Evolutionary conservation across 1,140 invertebrate species (phyloP).

Genomic region (roundworm (Caenorhabditis elegans)): DNA sequence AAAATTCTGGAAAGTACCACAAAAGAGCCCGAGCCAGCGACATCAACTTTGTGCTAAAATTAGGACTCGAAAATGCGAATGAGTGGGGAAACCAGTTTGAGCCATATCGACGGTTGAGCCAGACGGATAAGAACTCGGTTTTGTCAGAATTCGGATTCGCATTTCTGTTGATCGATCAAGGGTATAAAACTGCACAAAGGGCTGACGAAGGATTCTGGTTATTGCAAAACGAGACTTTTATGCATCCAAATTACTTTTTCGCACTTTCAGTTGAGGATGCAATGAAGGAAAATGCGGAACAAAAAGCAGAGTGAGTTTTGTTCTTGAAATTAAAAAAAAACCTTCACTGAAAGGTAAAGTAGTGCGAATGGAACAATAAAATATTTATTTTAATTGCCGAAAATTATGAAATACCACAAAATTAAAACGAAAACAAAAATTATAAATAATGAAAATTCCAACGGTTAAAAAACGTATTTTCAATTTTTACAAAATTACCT

Average conservation of each 20-base stretch:
- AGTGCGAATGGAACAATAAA: too few relatives aligned
- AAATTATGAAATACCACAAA: too few relatives aligned
- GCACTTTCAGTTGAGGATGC: conserved; percentile 19
- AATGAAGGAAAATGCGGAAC: neutral
- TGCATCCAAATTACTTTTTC: conserved; percentile 31
- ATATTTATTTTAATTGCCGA: too few relatives aligned
- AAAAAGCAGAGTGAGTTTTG: conserved; percentile 21
- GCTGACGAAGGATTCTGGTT: conserved; percentile 40
- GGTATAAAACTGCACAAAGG: conserved; percentile 21
- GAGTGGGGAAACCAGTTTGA: conserved; percentile 43
- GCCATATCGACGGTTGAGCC: neutral
- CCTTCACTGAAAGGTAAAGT: too few relatives aligned
- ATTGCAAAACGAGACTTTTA: conserved; percentile 39
- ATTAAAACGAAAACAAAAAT: too few relatives aligned
- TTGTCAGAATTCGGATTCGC: conserved; percentile 35
- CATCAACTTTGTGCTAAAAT: conserved; percentile 34
- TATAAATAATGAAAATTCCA: too few relatives aligned
- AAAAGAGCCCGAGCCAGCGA: conserved; percentile 18
- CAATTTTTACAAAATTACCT: too few relatives aligned
- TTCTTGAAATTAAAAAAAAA: too few relatives aligned
- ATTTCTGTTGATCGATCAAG: conserved; percentile 45
- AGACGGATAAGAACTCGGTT: conserved; percentile 19
- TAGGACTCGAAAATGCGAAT: conserved; percentile 30
- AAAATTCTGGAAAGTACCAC: neutral
- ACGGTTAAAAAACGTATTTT: too few relatives aligned